A percentile compares a stretch with the other conserved stretches of the same genome.
These are phyloP conservation scores for Arctia plantaginis DNA, from an alignment of 2,888 invertebrate species.

Conservation along the genomic window DNA sequence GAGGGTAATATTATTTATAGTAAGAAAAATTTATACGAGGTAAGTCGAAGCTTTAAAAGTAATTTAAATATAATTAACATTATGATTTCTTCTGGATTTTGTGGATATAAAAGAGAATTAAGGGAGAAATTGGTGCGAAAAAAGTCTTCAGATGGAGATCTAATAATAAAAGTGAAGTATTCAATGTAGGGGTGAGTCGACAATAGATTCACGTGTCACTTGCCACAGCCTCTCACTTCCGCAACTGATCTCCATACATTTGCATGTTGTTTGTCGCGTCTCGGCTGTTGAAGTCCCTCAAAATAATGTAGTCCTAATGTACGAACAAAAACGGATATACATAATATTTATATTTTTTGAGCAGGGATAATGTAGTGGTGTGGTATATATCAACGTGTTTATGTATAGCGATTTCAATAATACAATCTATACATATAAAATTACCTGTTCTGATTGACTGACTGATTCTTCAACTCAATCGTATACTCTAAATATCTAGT, in stretches of 20 bases:
- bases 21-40: too few relatives aligned
- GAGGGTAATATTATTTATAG: too few relatives aligned
- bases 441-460: too few relatives aligned
- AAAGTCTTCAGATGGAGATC: constrained; percentile 2
- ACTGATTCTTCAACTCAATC: too few relatives aligned
- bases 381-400: neutral
- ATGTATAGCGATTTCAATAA: constrained; percentile 16
- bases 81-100: too few relatives aligned
- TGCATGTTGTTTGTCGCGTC: constrained; percentile 49
- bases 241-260: constrained; percentile 50
- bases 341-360: neutral
- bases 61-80: too few relatives aligned
- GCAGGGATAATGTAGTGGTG: neutral
- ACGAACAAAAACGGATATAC: neutral
- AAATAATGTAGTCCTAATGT: constrained; percentile 12
- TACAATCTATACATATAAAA: too few relatives aligned
- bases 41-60: too few relatives aligned
- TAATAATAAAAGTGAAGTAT: constrained; percentile 27
- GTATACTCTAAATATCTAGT: neutral
- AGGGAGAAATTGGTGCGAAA: neutral
- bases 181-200: constrained; percentile 16
- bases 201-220: constrained; percentile 46
- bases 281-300: constrained; percentile 21
- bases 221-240: constrained; percentile 39
- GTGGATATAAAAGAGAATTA: neutral